phyloP scores from a whole-genome alignment of 2,888 invertebrate species.

The Thecocarcelia acutangulata region DNA sequence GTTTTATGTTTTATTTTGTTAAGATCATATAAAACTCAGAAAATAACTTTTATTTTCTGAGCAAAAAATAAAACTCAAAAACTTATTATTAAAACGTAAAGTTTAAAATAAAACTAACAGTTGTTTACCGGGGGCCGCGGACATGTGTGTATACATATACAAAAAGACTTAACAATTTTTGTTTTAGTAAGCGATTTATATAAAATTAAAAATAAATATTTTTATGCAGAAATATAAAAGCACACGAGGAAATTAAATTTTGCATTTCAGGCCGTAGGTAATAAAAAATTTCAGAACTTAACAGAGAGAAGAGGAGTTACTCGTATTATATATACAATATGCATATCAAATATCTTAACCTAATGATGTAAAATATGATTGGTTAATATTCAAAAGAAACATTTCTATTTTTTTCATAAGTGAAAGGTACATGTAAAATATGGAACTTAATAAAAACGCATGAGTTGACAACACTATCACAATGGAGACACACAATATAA shows the following conservation, averaged over 20 bases:
- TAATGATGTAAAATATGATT: slow-evolving; percentile 44
- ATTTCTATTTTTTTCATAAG: background rate
- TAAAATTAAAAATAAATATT: background rate
- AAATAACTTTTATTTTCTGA: too few species aligned
- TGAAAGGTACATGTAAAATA: slow-evolving; percentile 43
- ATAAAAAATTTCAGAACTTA: background rate
- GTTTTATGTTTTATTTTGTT: too few species aligned
- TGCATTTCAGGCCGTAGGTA: too few species aligned
- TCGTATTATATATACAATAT: too few species aligned
- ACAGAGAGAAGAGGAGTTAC: too few species aligned
- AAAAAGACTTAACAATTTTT: background rate
- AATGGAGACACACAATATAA: slow-evolving; percentile 42
- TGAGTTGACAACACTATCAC: slow-evolving; percentile 51
- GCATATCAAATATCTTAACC: slow-evolving; percentile 35
- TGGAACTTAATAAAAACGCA: slow-evolving; percentile 44
- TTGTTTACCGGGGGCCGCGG: too few species aligned
- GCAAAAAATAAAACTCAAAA: too few species aligned
- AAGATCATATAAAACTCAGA: too few species aligned
- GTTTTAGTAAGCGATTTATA: too few species aligned
- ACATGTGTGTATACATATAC: background rate
- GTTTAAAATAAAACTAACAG: too few species aligned
- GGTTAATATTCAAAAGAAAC: background rate
- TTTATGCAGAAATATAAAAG: background rate
- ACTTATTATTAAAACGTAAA: too few species aligned
- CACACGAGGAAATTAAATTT: background rate